Conservation (phyloP, 2,113 vertebrate genomes). For the Myiozetetes cayanensis region DNA sequence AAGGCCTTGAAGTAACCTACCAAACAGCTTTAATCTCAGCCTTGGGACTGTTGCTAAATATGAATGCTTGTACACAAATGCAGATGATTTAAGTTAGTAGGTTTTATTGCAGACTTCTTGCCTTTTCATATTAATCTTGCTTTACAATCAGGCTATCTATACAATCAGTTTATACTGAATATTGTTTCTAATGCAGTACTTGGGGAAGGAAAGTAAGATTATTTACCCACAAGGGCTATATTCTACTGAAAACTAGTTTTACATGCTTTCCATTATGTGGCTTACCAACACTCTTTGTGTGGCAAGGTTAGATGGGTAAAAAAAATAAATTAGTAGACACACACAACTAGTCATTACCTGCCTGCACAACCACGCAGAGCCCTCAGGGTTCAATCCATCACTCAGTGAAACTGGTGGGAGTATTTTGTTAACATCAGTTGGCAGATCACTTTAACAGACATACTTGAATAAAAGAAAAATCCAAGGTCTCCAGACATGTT, state of each 20-base stretch:
- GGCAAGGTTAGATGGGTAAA: neutral
- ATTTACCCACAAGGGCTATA: slow-evolving; percentile 69
- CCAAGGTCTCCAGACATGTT: neutral
- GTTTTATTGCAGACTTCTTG: slow-evolving; percentile 78
- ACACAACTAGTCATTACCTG: neutral
- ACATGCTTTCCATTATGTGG: slow-evolving; percentile 37
- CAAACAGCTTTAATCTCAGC: slow-evolving; percentile 85
- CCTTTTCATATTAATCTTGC: slow-evolving; percentile 78
- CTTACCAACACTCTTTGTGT: slow-evolving; percentile 36
- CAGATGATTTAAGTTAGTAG: slow-evolving; percentile 77
- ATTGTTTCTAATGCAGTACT: slow-evolving; percentile 61
- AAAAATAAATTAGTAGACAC: neutral
- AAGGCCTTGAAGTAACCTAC: slow-evolving; percentile 87
- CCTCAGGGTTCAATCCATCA: slow-evolving; percentile 17
- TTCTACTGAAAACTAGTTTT: slow-evolving; percentile 66
- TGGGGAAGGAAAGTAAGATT: slow-evolving; percentile 34
- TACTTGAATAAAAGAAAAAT: neutral
- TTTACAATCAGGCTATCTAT: slow-evolving; percentile 77
- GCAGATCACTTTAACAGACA: neutral
- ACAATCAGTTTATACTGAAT: slow-evolving; percentile 70
- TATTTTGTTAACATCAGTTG: slow-evolving; percentile 15
- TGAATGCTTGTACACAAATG: slow-evolving; percentile 80
- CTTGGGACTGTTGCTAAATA: slow-evolving; percentile 84
- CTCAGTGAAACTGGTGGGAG: neutral
- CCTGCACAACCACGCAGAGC: neutral